Evolutionary conservation across 2,888 invertebrate species (phyloP), one percentile per base, ranked within the genome.

Genomic region (Drosophila histrio): DNA sequence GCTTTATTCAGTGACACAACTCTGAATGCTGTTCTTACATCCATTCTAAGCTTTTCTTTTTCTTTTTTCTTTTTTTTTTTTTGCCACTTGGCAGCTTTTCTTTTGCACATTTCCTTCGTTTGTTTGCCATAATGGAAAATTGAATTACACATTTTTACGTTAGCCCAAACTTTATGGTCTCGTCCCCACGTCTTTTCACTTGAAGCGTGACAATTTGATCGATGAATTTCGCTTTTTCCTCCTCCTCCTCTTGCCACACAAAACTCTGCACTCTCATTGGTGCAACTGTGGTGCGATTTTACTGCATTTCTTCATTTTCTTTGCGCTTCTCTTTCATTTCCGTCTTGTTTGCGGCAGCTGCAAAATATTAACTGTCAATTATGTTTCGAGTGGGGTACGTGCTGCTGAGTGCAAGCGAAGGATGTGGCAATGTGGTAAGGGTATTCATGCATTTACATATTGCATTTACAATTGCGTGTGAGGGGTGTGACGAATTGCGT

Each of bases 331-430:
- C 15, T 17, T 38, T 11, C n/a, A 3, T 34, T 24, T 1, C 28
- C 17, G 2, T 17, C 22, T 15, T 34, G 34, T 24, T 24, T 50
- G 81, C 71, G 44, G 46, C 86, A 87, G 72, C 66, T 82, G 87
- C 54, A 62, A 72, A 79, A 85, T 72, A 75, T 65, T 75, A 71
- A 64, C 86, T 87, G 88, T 87, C 82, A 85, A 82, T 87, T 87
- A 72, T 76, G 52, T 44, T 71, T 26, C 63, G 57, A 11, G 5
- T 13, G 32, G 32, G 43, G 32, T 9, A 56, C 36, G 67, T 50
- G 58, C 22, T 19, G 26, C 17, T 26, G 39, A 13, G 28, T 21
- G 53, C 19, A 9, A 11, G 15, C 9, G 41, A 39, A 21, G 13
- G 13, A 24, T 8, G n/a, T 17, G 58, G 17, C n/a, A 38, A 4